These are phyloP conservation scores for Drosophila santomea DNA, from an alignment of 1,140 invertebrate genomes.

Conservation along the genomic window DNA sequence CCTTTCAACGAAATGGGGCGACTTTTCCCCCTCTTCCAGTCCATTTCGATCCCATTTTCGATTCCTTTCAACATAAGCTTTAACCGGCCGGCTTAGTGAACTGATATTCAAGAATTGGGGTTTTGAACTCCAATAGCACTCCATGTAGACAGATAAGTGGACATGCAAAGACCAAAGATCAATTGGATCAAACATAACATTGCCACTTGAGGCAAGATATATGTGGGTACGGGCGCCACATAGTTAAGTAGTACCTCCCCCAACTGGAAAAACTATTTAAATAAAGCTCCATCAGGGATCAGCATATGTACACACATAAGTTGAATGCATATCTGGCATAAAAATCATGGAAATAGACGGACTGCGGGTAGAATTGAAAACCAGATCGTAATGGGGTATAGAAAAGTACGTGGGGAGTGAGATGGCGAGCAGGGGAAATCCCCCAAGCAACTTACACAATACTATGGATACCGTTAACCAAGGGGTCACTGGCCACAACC, in stretches of 20 bases:
- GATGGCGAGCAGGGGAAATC: neutral
- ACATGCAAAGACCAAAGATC: neutral
- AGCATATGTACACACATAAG: too few species aligned
- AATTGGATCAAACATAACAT: neutral
- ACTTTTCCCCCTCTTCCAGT: neutral
- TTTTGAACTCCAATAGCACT: too few species aligned
- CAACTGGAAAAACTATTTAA: neutral
- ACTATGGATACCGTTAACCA: conserved; percentile 79
- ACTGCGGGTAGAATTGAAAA: neutral
- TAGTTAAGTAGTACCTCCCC: neutral
- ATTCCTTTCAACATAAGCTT: neutral
- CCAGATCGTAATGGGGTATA: neutral
- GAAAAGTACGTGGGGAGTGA: neutral
- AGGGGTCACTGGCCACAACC: conserved; percentile 69
- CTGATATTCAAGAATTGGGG: too few species aligned
- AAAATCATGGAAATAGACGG: too few species aligned
- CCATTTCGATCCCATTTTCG: neutral
- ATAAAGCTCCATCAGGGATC: too few species aligned
- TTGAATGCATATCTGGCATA: too few species aligned
- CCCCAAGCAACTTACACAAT: conserved; percentile 64
- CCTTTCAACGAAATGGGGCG: neutral
- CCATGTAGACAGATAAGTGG: too few species aligned
- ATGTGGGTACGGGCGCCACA: neutral
- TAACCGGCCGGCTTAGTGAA: neutral
- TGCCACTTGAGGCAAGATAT: neutral